Evolutionary conservation across 1,140 invertebrate species (phyloP), one percentile per base, ranked within the genome.

Genomic region (Trypoxylus dichotomus): DNA sequence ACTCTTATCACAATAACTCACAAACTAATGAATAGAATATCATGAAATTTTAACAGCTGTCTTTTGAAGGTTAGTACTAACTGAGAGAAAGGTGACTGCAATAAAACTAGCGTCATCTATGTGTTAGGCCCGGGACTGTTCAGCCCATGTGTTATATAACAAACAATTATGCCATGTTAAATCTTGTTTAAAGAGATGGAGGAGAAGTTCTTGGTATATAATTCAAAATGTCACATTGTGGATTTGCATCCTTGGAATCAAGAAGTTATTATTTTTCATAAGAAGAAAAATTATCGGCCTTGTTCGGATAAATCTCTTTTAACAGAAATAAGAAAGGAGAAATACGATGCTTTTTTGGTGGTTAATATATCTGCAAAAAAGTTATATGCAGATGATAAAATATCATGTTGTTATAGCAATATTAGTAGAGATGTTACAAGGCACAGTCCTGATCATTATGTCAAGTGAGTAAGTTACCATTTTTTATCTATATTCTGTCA

Each of bases 271-370:
- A 75, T 76, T 0, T 83, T 77, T 74, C 75, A 82, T 47, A 71
- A 76, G 15, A 75, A 74, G 54, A 78, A 81, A 78, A 68, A 78
- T 58, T 81, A 81, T 13, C 87, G 91, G 32, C 76, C 86, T 0
- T 94, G 93, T 82, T 85, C 88, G 5, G 85, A 80, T 29, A 74
- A 79, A 1, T 58, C 72, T 42, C 78, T 84, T 15, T 68, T 85
- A 43, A 84, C 83, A 7, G 82, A 82, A 63, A 77, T 85, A 13
- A 79, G 75, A 72, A 83, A 81, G 73, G 77, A 73, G 41, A 78
- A 83, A 43, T 81, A 80, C 43, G 77, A 77, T 10, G 78, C 80
- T 10, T 82, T 79, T 19, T 74, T 85, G 41, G 27, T 79, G 27
- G 68, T 85, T 7, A 80, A 84, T 74, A 74, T 79, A 37, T 75